These are phyloP conservation scores for Pedetes capensis DNA, from an alignment of 2,113 vertebrate genomes.

Conservation along the genomic window DNA sequence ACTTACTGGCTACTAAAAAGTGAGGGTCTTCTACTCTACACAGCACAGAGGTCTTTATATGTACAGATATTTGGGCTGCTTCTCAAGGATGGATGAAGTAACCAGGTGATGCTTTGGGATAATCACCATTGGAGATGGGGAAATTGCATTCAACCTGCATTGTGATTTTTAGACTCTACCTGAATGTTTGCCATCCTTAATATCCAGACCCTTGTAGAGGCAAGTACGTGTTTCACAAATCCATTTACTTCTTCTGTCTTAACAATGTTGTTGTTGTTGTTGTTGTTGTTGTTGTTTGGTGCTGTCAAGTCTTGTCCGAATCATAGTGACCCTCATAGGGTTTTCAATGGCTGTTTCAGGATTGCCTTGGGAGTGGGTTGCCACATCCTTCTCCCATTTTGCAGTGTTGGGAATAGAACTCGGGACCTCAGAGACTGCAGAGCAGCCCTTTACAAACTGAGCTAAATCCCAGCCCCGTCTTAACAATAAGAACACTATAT, in stretches of 20 bases:
- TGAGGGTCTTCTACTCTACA: background rate
- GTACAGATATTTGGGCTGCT: background rate
- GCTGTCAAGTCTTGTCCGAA: no score
- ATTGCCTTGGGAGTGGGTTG: no score
- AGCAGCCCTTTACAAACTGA: no score
- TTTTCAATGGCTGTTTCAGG: no score
- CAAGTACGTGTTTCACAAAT: background rate
- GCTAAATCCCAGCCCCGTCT: no score
- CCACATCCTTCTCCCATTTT: no score
- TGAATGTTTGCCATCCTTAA: background rate
- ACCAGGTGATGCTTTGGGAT: background rate
- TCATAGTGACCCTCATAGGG: no score
- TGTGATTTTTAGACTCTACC: rapidly evolving
- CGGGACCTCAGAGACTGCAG: no score
- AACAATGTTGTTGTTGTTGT: no score
- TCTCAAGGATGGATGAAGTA: background rate
- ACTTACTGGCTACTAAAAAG: background rate
- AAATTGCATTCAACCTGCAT: background rate
- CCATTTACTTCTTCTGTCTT: background rate
- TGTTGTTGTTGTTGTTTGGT: no score
- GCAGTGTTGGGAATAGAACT: no score
- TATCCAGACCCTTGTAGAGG: background rate
- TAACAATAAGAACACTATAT: background rate
- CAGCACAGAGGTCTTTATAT: background rate
- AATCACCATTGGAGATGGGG: background rate